These are phyloP conservation scores for Crossaster papposus DNA, from an alignment of 53 echinoderm and acorn worm genomes.

Conservation along the genomic window DNA sequence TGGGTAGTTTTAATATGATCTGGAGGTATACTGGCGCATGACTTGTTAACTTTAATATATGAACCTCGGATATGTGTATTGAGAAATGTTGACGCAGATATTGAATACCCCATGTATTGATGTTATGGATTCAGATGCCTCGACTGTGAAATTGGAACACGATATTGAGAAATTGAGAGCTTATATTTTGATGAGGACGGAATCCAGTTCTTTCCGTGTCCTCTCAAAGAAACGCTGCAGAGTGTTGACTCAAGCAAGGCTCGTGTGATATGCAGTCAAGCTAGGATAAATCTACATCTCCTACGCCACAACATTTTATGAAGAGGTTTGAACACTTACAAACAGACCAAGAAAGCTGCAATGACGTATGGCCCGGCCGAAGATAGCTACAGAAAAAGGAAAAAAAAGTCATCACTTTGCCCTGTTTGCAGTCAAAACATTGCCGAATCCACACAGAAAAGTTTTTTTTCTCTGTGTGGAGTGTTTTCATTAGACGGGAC, in stretches of 20 bases:
- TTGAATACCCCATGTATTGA: not conserved
- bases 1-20: not conserved
- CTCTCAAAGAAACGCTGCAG: not conserved
- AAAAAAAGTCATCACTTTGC: constrained; percentile 30
- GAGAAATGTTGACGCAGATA: not conserved
- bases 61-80: not conserved
- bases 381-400: constrained; percentile 43
- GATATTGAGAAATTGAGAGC: constrained; percentile 12
- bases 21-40: not conserved
- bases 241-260: constrained; percentile 42
- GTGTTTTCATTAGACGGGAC: constrained; percentile 54
- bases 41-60: not conserved
- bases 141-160: constrained; percentile 28
- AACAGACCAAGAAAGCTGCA: constrained; percentile 18
- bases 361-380: constrained; percentile 10
- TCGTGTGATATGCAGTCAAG: constrained; percentile 46
- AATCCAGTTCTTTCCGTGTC: constrained; percentile 35
- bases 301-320: not conserved
- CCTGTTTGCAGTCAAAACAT: constrained; percentile 60
- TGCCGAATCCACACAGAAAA: constrained; percentile 54
- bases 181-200: not conserved
- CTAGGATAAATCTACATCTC: constrained; percentile 24
- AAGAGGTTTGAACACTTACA: not conserved
- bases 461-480: not conserved
- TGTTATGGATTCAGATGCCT: not conserved